phyloP scores from a whole-genome alignment of 2,113 vertebrate genomes.

The Cercopithecus mona region DNA sequence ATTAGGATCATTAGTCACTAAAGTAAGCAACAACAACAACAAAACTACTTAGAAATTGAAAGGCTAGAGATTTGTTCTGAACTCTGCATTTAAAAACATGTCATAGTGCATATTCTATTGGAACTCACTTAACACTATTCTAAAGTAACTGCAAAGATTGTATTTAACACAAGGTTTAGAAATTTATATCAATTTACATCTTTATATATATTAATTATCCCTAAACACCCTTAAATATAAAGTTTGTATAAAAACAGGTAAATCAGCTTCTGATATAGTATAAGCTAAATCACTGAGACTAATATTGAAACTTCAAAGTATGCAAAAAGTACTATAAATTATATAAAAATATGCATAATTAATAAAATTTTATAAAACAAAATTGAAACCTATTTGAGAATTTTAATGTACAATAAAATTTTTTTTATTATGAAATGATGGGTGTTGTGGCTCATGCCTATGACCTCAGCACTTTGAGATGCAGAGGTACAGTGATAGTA shows the following conservation, averaged over 20 bases:
- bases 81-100: background rate
- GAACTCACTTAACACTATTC: background rate
- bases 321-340: background rate
- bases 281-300: background rate
- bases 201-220: background rate
- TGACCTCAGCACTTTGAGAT: too few relatives aligned
- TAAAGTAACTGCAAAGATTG: background rate
- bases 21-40: background rate
- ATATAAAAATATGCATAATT: background rate
- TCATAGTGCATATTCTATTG: background rate
- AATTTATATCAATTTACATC: background rate
- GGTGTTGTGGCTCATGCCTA: too few relatives aligned
- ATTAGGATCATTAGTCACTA: conserved; percentile 7
- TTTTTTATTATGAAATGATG: background rate
- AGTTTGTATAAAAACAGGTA: background rate
- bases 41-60: background rate
- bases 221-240: background rate
- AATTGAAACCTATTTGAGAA: background rate
- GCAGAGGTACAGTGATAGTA: too few relatives aligned
- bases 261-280: too few relatives aligned
- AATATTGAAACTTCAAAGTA: background rate
- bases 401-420: background rate
- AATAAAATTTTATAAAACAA: background rate
- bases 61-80: background rate
- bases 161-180: background rate